phyloP scores from a whole-genome alignment of 2,113 vertebrate species.

The cattle (Bos taurus) region DNA sequence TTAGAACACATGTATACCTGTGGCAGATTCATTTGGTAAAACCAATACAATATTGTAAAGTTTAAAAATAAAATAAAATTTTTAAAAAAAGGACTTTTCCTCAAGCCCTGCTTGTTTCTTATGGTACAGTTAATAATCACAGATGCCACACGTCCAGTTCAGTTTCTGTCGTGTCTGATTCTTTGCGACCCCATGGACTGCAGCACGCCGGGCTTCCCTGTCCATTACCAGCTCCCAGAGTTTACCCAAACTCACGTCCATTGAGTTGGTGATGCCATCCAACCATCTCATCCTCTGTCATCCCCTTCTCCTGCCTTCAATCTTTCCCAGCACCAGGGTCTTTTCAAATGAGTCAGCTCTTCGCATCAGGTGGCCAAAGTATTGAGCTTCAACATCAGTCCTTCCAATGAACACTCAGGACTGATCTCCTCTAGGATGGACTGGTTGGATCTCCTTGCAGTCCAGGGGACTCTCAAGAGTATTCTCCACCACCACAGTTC shows the following conservation, averaged over 20 bases:
- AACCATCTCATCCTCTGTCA: no score
- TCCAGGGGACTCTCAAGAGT: neutral
- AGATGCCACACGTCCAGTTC: neutral
- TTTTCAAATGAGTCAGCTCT: neutral
- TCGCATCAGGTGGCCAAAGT: neutral
- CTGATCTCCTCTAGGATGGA: neutral
- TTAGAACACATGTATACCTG: no score
- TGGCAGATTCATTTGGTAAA: no score
- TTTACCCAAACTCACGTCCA: no score
- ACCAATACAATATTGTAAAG: no score
- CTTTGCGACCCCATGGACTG: accelerated
- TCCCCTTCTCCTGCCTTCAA: neutral
- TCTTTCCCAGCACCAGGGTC: neutral
- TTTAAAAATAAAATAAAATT: no score
- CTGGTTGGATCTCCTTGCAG: neutral
- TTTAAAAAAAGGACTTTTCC: neutral
- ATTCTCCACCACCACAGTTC: neutral
- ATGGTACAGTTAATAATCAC: neutral
- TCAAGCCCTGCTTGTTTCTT: neutral
- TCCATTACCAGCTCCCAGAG: neutral
- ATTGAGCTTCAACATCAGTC: neutral
- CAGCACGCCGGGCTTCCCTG: neutral
- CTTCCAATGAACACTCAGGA: accelerated
- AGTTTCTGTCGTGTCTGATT: neutral
- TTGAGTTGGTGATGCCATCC: no score